Evolutionary conservation across 2,797 vertebrate species (phyloP), one percentile per base, ranked within the genome.

Genomic region (Enteromius viviparus): DNA sequence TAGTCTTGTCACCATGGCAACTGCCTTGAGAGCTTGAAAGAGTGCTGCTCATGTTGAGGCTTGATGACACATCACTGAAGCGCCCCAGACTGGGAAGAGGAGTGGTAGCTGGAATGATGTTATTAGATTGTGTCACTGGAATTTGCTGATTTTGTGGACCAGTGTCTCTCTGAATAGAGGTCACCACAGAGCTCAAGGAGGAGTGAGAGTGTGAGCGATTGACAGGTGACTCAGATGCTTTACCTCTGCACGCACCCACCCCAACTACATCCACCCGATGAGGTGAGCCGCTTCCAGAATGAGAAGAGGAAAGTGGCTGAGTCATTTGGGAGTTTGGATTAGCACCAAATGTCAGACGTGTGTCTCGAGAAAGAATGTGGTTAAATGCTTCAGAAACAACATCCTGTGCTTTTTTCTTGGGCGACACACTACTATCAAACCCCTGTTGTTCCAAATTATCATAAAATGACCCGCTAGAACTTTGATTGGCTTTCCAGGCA

Each of bases 401-500:
- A 1, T 92, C 91, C 32, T 88, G 92, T 40, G 89, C 90, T 82
- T 88, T 93, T 80, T 91, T 93, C 45, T 91, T 91, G 1, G 89
- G 85, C 29, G 92, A 91, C 45, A 82, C 8, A 1, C 86, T 87
- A 1, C 86, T 87, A 3, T 79, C 82, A 12, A 92, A 89, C 1
- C 83, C 90, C 0, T 91, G 87, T 4, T 93, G 86, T 68, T 92
- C 88, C 81, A 91, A 64, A 11, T 89, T 90, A 58, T 92, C 92
- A 82, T 92, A 94, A 14, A 94, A 89, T 1, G 65, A 80, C 51
- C 84, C 91, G 80, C 89, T 91, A 1, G 90, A 92, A 80, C 85
- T 88, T 71, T 94, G 95, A 88, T 92, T 95, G 34, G 90, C 17
- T 2, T 92, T 90, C 97, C 96, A 97, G 17, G 95, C 93, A 32